Conservation (phyloP, 2,888 invertebrate genomes). For the Salpingus planirostris region DNA sequence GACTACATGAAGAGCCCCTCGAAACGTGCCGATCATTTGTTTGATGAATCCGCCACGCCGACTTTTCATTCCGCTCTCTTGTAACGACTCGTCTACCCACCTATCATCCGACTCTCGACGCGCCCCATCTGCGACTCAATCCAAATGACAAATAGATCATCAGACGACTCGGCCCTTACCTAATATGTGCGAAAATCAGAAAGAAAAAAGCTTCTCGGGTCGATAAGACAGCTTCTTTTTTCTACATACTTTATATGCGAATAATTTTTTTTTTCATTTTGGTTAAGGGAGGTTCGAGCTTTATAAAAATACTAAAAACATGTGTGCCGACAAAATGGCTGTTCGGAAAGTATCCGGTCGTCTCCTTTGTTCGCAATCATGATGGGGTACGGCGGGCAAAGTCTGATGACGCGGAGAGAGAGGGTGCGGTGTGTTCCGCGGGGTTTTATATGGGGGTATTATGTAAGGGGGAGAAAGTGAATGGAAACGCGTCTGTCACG, state of each 20-base stretch:
- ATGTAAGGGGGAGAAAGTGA: slow-evolving; percentile 23
- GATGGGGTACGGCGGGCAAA: slow-evolving; percentile 24
- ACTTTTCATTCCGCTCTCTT: slow-evolving; percentile 27
- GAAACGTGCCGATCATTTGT: slow-evolving; percentile 38
- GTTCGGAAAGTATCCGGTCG: slow-evolving; percentile 14
- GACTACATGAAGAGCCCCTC: slow-evolving; percentile 35
- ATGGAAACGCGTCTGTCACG: slow-evolving; percentile 33
- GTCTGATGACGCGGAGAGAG: slow-evolving; percentile 18
- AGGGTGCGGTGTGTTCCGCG: slow-evolving; percentile 20
- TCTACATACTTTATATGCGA: slow-evolving; percentile 4
- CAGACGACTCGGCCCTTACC: no score
- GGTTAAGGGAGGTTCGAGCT: no score
- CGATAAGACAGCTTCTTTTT: slow-evolving; percentile 17
- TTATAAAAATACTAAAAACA: no score
- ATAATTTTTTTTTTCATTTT: no score
- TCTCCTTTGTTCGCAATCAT: no score
- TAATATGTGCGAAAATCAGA: no score
- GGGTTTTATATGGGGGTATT: slow-evolving; percentile 23
- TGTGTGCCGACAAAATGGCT: slow-evolving; percentile 25
- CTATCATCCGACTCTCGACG: no score
- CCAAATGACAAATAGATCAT: slow-evolving; percentile 1
- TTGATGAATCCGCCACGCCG: slow-evolving; percentile 32
- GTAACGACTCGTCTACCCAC: slow-evolving; percentile 15
- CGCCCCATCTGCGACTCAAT: slow-evolving; percentile 6
- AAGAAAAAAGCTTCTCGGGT: no score